A percentile compares a stretch with the other conserved stretches of the same genome.
phyloP scores from a whole-genome alignment of 53 echinoderm and acorn worm species.

The Hippasteria phrygiana region DNA sequence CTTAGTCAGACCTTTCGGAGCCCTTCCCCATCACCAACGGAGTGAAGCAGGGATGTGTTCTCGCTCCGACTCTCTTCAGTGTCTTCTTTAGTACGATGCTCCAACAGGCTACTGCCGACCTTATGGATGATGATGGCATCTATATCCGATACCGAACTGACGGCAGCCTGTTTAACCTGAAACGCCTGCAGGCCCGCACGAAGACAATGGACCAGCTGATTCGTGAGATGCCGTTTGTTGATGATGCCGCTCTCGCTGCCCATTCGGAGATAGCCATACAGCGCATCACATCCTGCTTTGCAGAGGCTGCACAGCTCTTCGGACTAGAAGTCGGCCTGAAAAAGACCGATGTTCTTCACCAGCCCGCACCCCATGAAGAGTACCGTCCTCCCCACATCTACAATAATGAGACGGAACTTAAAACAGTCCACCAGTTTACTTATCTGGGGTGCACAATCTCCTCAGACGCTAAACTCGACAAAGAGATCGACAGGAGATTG shows the following conservation, averaged over 20 bases:
- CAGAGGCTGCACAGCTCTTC: constrained; percentile 45
- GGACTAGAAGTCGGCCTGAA: constrained; percentile 68
- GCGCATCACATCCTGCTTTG: constrained; percentile 34
- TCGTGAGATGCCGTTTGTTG: constrained; percentile 21
- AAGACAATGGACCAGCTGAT: constrained; percentile 36
- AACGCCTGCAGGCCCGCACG: constrained; percentile 54
- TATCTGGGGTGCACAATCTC: constrained; percentile 67
- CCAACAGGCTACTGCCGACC: constrained; percentile 3
- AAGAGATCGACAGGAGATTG: constrained; percentile 57
- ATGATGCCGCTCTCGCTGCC: constrained; percentile 59
- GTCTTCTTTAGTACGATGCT: constrained; percentile 51
- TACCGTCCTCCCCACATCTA: constrained; percentile 48
- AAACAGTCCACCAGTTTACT: constrained; percentile 60
- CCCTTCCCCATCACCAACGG: constrained; percentile 62
- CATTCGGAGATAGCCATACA: constrained; percentile 37
- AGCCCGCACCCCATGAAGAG: constrained; percentile 61
- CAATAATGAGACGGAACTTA: constrained; percentile 15
- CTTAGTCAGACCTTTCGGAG: background rate
- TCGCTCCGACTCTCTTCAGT: constrained; percentile 59
- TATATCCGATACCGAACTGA: constrained; percentile 57
- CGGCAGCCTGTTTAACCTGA: constrained; percentile 68
- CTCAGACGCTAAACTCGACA: constrained; percentile 55
- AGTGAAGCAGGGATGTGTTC: constrained; percentile 77
- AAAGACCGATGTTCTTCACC: constrained; percentile 69
- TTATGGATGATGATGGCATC: constrained; percentile 38